Base-by-base conservation (phyloP, 2,797 vertebrate species). In the Fratercula arctica region DNA sequence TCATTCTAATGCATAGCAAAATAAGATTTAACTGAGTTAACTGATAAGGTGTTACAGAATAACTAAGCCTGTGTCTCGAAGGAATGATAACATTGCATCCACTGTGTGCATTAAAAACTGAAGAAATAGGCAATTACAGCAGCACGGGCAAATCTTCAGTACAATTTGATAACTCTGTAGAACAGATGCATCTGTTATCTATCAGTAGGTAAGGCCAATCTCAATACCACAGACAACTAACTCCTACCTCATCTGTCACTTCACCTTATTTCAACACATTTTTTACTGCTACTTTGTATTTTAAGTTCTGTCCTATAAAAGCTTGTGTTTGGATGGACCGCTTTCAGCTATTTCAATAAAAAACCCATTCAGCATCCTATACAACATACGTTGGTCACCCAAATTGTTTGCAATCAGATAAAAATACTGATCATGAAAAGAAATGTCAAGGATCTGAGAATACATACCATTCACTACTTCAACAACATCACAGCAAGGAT, bases 401-500 rank as follows among this genome's bases (percentile, higher is more conserved):
- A 28, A 29, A 37, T 3, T 72, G 23, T 11, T 81, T 54, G 45
- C 60, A 60, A 17, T 29, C 39, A 50, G 23, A 48, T 46, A 45
- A 0, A 83, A 89, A 73, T 17, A 45, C 11, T 24, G 37, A 68
- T 45, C 6, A 26, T 8, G 7, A 73, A 45, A 10, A 87, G 26
- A 86, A 54, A 29, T 0, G 0, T 28, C 46, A 59, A 75, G 14
- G 19, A 70, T 29, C 25, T 39, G 37, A 86, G 51, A 83, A 87
- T 84, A 96, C 98, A 1, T 98, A 99, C 99, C 99, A 97, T 99
- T 98, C 72, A 99, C 98, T 26, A 99, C 99, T 92, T 99, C 99
- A 70, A 93, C 99, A 29, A 99, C 99, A 7, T 99, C 99, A 97
- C 99, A 99, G 97, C 97, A 99, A 95, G 99, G 99, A 97, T 99